phyloP scores from a whole-genome alignment of 2,113 vertebrate genomes.

The Rhombomys opimus region DNA sequence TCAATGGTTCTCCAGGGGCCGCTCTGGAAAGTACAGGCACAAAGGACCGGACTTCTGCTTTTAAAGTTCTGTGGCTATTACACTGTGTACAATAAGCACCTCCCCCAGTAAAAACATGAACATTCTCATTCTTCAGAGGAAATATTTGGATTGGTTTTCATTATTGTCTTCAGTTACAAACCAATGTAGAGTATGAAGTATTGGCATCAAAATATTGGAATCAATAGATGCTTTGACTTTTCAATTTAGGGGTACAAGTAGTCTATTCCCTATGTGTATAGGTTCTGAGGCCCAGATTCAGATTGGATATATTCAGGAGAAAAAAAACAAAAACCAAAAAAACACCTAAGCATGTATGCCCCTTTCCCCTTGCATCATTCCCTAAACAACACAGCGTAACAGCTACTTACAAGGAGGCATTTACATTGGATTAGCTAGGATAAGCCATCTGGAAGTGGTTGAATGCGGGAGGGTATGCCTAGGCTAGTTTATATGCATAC shows the following conservation, averaged over 20 bases:
- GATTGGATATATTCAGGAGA: neutral
- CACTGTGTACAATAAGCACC: neutral
- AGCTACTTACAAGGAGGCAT: neutral
- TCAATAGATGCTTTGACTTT: neutral
- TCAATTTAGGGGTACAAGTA: neutral
- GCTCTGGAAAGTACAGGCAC: neutral
- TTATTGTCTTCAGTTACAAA: neutral
- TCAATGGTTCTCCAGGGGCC: neutral
- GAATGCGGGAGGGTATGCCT: no score
- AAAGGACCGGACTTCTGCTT: neutral
- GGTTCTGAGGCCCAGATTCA: neutral
- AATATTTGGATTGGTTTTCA: slow-evolving; percentile 2
- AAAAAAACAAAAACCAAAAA: neutral
- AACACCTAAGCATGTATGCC: neutral
- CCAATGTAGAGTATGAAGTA: neutral
- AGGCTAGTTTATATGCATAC: neutral
- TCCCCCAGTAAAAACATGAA: neutral
- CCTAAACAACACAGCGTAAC: neutral
- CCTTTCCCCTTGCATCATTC: neutral
- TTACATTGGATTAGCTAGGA: neutral
- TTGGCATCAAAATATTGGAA: neutral
- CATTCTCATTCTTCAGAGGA: neutral
- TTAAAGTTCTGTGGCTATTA: slow-evolving; percentile 8
- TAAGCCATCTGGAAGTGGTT: neutral
- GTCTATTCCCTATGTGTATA: neutral